Base-by-base conservation (phyloP, 2,797 vertebrate species). In the Hippocampus kuda region DNA sequence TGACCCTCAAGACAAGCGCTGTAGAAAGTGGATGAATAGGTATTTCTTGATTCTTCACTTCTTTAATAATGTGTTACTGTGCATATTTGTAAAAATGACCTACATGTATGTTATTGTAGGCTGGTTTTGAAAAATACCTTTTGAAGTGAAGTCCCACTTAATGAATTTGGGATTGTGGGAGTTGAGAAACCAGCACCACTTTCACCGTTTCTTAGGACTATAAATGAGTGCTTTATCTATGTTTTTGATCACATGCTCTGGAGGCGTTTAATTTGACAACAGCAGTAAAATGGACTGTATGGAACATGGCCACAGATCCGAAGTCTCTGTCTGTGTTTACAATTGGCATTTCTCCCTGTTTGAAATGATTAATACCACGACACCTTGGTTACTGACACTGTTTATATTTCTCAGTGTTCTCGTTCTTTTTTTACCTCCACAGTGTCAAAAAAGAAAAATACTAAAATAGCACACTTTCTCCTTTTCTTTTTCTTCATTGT, bases 281-380 rank as follows among this genome's bases (percentile, higher is more conserved):
- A 68, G 71, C 60, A 44, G 72, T 81, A 77, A 81, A 86, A 81
- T 38, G 81, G 73, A 81, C 72, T 79, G 54, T 75, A 74, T 70
- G 77, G 73, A 76, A 66, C 65, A 22, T 51, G n/a, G 75, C 73
- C 48, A 57, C 74, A 61, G 73, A 78, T 77, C 71, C 78, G 66
- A 18, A 74, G 20, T 77, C 83, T 83, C 71, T 76, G 83, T 83
- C 79, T 87, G 77, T 90, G 90, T 90, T 91, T 91, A 89, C 83
- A 86, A 86, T 86, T 65, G 77, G 72, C 74, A 84, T 90, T 88
- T 87, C 86, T 86, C 73, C 66, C 81, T 70, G 84, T 88, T 88
- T 85, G 82, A 88, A 88, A 89, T 87, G 87, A 91, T 90, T 88
- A 90, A 91, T 91, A 83, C 83, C 76, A 69, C 76, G 76, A 72